Evolutionary conservation across 2,888 invertebrate species (phyloP).

Genomic region (Epistrophella euchroma): DNA sequence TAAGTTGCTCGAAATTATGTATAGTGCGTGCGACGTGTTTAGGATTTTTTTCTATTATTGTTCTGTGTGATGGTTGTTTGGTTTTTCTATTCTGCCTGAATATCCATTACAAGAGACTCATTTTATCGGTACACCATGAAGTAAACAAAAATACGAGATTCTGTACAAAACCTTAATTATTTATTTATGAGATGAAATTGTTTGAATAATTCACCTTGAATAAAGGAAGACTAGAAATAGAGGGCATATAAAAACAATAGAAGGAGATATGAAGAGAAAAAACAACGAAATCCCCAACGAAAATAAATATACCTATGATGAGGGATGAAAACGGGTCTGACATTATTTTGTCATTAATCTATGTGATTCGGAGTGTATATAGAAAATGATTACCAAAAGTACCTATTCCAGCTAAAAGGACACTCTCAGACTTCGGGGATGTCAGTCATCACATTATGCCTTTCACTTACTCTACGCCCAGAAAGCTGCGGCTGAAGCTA

Average conservation of each 20-base stretch:
- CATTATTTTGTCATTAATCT: slow-evolving; percentile 83
- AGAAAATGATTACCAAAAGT: slow-evolving; percentile 7
- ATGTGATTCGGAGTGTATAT: slow-evolving; percentile 71
- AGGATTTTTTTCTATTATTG: background rate
- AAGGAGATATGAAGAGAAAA: slow-evolving; percentile 8
- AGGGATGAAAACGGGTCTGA: slow-evolving; percentile 79
- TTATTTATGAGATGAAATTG: slow-evolving; percentile 83
- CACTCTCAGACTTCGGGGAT: slow-evolving; percentile 47
- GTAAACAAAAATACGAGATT: slow-evolving; percentile 72
- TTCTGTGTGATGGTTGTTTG: background rate
- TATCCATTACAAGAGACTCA: slow-evolving; percentile 13
- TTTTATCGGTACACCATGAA: slow-evolving; percentile 5
- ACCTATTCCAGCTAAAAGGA: slow-evolving; percentile 32
- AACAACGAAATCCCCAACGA: slow-evolving; percentile 27
- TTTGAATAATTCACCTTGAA: slow-evolving; percentile 82
- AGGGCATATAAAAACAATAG: slow-evolving; percentile 34
- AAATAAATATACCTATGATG: slow-evolving; percentile 68
- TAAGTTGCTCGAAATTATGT: background rate
- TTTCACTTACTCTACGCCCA: background rate
- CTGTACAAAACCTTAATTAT: slow-evolving; percentile 80
- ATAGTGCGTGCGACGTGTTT: background rate
- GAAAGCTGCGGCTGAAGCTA: background rate
- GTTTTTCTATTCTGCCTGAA: slow-evolving; percentile 17
- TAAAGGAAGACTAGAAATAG: slow-evolving; percentile 32
- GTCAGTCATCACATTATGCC: slow-evolving; percentile 68